These are phyloP conservation scores for Dryomyza anilis DNA, from an alignment of 2,888 invertebrate genomes.

Conservation along the genomic window DNA sequence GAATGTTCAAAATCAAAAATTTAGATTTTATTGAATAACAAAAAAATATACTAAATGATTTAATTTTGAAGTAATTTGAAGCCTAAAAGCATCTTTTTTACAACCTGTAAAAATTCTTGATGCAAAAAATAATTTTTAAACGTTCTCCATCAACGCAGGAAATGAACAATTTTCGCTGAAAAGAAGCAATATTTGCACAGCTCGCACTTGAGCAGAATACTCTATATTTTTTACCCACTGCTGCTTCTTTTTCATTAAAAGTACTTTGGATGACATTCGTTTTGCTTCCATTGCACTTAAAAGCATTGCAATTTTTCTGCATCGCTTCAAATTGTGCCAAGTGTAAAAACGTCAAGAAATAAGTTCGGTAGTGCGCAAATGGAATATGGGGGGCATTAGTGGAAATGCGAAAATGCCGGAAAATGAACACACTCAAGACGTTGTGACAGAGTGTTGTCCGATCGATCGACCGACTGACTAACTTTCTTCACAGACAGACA, in stretches of 20 bases:
- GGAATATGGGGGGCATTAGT: neutral
- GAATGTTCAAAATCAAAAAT: too few species aligned
- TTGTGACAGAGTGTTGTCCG: too few species aligned
- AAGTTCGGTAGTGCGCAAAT: neutral
- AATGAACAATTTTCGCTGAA: slow-evolving; percentile 16
- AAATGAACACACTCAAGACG: slow-evolving; percentile 11
- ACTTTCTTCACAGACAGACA: neutral
- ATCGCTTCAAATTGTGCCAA: slow-evolving; percentile 7
- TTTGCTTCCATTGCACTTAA: neutral
- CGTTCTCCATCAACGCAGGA: slow-evolving; percentile 1
- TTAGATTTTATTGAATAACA: too few species aligned
- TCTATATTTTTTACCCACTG: too few species aligned
- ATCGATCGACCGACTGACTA: too few species aligned
- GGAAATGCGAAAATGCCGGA: neutral
- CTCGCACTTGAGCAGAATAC: neutral
- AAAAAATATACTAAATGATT: too few species aligned
- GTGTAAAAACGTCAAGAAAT: slow-evolving; percentile 1
- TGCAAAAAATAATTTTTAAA: neutral
- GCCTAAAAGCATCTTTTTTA: neutral
- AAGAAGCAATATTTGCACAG: slow-evolving; percentile 6
- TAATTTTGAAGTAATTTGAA: too few species aligned
- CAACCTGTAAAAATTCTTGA: neutral
- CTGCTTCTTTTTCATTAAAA: too few species aligned
- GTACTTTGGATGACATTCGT: too few species aligned
- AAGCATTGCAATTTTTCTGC: slow-evolving; percentile 1